A percentile compares a stretch with the other conserved stretches of the same genome.
phyloP scores from a whole-genome alignment of 2,888 invertebrate species.

The Pilophorus perplexus region DNA sequence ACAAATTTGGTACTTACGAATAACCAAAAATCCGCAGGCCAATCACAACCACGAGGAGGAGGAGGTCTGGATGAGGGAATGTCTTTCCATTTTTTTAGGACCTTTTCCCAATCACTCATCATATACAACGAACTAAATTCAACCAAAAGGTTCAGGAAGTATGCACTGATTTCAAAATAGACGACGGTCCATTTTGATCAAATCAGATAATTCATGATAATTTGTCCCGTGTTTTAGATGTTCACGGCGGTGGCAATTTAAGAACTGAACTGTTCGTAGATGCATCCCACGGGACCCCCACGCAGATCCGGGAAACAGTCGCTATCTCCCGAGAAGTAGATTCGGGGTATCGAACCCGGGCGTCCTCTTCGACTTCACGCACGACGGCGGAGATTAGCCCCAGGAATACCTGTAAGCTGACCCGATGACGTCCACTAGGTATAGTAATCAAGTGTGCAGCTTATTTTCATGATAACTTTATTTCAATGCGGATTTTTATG shows the following conservation, averaged over 20 bases:
- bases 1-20: too few species aligned
- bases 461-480: too few species aligned
- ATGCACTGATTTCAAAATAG: neutral
- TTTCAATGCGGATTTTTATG: too few species aligned
- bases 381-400: too few species aligned
- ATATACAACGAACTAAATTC: neutral
- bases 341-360: slow-evolving; percentile 6
- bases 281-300: neutral
- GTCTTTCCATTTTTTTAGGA: too few species aligned
- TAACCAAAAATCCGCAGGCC: too few species aligned
- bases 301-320: slow-evolving; percentile 10
- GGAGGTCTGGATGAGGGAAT: too few species aligned
- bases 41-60: too few species aligned
- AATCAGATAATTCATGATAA: neutral
- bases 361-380: too few species aligned
- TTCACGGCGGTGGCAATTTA: neutral
- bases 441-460: too few species aligned
- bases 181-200: neutral
- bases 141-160: too few species aligned
- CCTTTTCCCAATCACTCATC: neutral
- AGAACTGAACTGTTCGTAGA: neutral
- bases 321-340: neutral
- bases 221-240: neutral
- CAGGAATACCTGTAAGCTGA: neutral
- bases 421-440: slow-evolving; percentile 1